These are phyloP conservation scores for Scylla paramamosain DNA, from an alignment of 1,140 invertebrate species.

Conservation along the genomic window DNA sequence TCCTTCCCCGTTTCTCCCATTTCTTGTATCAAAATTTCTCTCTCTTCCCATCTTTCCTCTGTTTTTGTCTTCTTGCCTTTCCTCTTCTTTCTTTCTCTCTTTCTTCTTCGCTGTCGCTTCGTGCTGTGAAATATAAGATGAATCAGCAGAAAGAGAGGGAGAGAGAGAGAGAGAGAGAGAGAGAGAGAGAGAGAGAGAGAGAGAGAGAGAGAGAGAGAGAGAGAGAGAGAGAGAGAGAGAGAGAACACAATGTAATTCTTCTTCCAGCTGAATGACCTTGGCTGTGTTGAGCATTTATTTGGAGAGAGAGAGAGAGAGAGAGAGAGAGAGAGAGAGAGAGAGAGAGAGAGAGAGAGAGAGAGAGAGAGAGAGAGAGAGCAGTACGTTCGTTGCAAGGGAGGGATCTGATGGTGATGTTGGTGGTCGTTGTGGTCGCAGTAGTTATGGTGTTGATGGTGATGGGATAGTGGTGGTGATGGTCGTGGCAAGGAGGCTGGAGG, in stretches of 20 bases:
- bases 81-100: not conserved
- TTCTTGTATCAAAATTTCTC: not conserved
- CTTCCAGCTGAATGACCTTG: too few relatives aligned
- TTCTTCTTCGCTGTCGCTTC: not conserved
- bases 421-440: too few relatives aligned
- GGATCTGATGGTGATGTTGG: not conserved
- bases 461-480: not conserved
- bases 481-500: not conserved
- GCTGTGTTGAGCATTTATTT: too few relatives aligned
- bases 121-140: not conserved
- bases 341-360: not conserved
- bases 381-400: not conserved
- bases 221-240: not conserved
- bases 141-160: not conserved
- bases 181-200: constrained; percentile 20
- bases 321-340: constrained; percentile 17
- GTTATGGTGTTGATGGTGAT: not conserved
- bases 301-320: not conserved
- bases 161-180: constrained; percentile 20
- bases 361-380: not conserved
- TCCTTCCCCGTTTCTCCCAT: not conserved
- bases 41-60: constrained; percentile 1
- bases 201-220: not conserved
- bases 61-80: not conserved
- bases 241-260: not conserved